Evolutionary conservation across 1,140 invertebrate species (phyloP), one percentile per base, ranked within the genome.

Genomic region (Lycorma delicatula): DNA sequence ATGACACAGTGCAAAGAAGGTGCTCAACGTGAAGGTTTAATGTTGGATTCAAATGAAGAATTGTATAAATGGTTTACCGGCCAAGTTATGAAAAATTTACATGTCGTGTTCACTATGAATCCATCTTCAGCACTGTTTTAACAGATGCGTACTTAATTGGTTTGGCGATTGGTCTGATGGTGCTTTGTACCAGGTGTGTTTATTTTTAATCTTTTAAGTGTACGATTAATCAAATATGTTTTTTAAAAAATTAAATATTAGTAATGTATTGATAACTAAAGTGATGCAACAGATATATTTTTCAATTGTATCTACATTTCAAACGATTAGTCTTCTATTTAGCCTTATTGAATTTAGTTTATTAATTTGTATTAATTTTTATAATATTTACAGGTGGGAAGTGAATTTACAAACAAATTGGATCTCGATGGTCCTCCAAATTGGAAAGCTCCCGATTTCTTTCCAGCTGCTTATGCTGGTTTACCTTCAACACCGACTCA

Each of bases 1-100:
- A 99, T 99, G 94, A 99, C 95, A 2, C 97, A 99, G 73, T 99
- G 97, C 70, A 99, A 99, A 74, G 97, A 99, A 75, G 96, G 96
- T 0, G 93, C 96, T 11, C 94, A 98, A 68, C 79, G 96, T 48
- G 94, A 98, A 77, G 97, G 97, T 7, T 74, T 98, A 0, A 99
- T 99, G 96, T 74, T 99, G 9, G 97, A 99, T 73, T 97, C 94
- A 0, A 91, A 89, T 58, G 97, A 99, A 72, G 97, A 99, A 73
- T 75, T 99, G 1, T 99, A 99, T 73, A 98, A 98, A 77, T 89
- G 89, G 89, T 99, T 98, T 71, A 99, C 97, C 0, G 87, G 91
- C 60, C 87, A 98, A 82, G 95, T 99, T 20, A 99, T 99, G 91
- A 86, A 89, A 60, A 99, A 99, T 75, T 78, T 99, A 2, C 97